phyloP scores from a whole-genome alignment of 2,888 invertebrate species.

The Netelia inedita region DNA sequence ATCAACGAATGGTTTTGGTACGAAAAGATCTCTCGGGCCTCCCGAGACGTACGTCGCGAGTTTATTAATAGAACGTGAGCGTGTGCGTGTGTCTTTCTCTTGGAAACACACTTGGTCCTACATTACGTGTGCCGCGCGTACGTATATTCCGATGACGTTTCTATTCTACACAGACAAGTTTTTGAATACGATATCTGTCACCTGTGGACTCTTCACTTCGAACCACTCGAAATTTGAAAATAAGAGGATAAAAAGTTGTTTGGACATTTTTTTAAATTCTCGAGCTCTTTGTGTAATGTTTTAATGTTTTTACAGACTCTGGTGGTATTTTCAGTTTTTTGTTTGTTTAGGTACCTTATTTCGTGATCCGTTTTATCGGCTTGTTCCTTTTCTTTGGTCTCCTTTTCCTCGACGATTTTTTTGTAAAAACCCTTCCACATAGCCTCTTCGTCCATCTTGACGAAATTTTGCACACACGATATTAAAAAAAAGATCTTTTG shows the following conservation, averaged over 20 bases:
- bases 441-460: constrained; percentile 88
- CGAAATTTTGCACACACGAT: constrained; percentile 45
- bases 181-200: constrained; percentile 6
- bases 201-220: constrained; percentile 23
- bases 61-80: constrained; percentile 74
- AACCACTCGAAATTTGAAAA: constrained; percentile 23
- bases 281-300: neutral
- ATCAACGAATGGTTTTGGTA: constrained; percentile 35
- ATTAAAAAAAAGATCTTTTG: constrained; percentile 7
- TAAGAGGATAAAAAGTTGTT: neutral
- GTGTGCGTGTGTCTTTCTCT: constrained; percentile 18
- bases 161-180: constrained; percentile 23
- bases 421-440: constrained; percentile 92
- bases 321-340: too few relatives aligned
- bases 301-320: neutral
- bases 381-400: constrained; percentile 88
- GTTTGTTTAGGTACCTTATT: constrained; percentile 86
- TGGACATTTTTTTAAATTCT: neutral
- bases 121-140: neutral
- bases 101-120: constrained; percentile 40
- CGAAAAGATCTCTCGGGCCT: constrained; percentile 25
- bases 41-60: constrained; percentile 21
- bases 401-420: constrained; percentile 86
- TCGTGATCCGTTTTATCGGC: constrained; percentile 89
- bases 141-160: constrained; percentile 51